A percentile compares a stretch with the other conserved stretches of the same genome.
Evolutionary conservation across 2,113 vertebrate genomes (phyloP).

Genomic region (Vulpes lagopus): DNA sequence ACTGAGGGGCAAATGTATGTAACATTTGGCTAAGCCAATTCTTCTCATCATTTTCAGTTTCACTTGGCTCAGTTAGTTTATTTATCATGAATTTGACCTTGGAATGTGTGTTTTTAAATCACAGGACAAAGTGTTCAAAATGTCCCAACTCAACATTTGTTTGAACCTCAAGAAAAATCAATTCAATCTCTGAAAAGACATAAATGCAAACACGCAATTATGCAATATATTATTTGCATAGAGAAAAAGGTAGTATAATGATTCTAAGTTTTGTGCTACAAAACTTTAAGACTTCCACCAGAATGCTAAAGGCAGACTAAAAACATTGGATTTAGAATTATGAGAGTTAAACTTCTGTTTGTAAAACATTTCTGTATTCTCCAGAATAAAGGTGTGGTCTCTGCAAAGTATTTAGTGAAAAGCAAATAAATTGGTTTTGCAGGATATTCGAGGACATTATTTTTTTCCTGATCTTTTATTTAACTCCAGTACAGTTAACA

Average conservation of each 20-base stretch:
- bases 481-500: background rate
- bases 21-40: slow-evolving; percentile 14
- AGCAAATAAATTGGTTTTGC: background rate
- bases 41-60: slow-evolving; percentile 48
- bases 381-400: background rate
- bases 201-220: background rate
- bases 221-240: background rate
- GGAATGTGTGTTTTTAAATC: background rate
- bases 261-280: background rate
- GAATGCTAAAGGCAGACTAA: background rate
- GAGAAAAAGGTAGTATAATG: background rate
- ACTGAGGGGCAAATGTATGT: background rate
- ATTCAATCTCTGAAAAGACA: slow-evolving; percentile 18
- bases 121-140: background rate
- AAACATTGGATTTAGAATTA: background rate
- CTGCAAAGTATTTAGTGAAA: background rate
- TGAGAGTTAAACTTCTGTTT: background rate
- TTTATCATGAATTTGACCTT: background rate
- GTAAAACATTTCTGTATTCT: background rate
- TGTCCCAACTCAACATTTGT: background rate
- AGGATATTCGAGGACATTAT: background rate
- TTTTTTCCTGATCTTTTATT: background rate
- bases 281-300: background rate
- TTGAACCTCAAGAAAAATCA: background rate
- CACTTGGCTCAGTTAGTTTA: background rate